Percentiles rank a stretch among this genome's conserved stretches.
Evolutionary conservation across 2,113 vertebrate species (phyloP).

Genomic region (Phaethon lepturus): DNA sequence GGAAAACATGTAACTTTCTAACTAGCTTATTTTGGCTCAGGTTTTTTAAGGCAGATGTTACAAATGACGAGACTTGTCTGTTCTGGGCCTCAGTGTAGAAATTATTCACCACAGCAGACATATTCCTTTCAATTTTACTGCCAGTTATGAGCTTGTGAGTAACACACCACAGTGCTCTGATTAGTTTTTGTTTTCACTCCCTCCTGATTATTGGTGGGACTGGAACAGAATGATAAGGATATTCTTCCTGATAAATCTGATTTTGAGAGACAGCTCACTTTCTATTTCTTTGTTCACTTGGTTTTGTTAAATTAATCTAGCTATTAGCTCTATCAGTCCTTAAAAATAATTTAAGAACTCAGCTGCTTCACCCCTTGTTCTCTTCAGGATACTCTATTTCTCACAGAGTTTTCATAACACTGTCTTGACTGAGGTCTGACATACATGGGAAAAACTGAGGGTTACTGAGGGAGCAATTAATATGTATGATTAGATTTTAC

Average conservation of each 20-base stretch:
- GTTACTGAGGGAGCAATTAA: background rate
- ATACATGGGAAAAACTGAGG: background rate
- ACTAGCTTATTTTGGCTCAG: slow-evolving; percentile 76
- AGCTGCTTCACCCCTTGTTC: background rate
- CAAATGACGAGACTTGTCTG: slow-evolving; percentile 63
- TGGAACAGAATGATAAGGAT: slow-evolving; percentile 72
- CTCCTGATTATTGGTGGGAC: slow-evolving; percentile 56
- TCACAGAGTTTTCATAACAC: background rate
- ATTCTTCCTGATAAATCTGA: slow-evolving; percentile 45
- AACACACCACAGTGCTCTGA: slow-evolving; percentile 55
- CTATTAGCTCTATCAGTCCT: slow-evolving; percentile 22
- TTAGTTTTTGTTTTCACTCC: slow-evolving; percentile 73
- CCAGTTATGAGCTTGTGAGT: slow-evolving; percentile 70
- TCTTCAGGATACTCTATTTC: background rate
- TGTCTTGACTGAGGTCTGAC: background rate
- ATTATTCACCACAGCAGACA: slow-evolving; percentile 75
- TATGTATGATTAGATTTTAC: background rate
- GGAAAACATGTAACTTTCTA: slow-evolving; percentile 58
- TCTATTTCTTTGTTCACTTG: slow-evolving; percentile 27
- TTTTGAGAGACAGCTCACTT: slow-evolving; percentile 32
- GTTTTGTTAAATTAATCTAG: slow-evolving; percentile 34
- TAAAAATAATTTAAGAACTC: background rate
- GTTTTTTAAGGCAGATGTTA: slow-evolving; percentile 74
- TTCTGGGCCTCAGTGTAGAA: slow-evolving; percentile 70
- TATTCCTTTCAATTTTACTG: slow-evolving; percentile 72